Percentiles rank a stretch among this genome's conserved stretches.
Conservation (phyloP, 2,888 invertebrate genomes). For the Acanthococcus lagerstroemiae region DNA sequence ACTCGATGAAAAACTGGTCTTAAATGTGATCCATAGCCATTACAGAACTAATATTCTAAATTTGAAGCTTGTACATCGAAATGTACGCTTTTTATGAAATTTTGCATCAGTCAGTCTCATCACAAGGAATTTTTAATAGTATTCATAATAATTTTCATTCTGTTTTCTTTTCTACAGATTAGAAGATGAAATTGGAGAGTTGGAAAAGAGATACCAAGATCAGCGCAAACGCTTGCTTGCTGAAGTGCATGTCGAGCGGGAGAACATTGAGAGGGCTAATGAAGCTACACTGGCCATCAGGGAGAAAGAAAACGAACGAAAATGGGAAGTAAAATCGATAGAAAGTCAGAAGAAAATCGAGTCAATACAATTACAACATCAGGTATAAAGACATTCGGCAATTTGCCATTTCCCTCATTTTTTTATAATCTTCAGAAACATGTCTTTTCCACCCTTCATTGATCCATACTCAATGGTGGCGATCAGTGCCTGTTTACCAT, state of each 20-base stretch:
- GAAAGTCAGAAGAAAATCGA: conserved; percentile 34
- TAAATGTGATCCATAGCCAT: no score
- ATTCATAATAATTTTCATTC: no score
- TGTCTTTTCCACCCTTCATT: not conserved
- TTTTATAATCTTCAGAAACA: no score
- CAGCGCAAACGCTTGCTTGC: conserved; percentile 46
- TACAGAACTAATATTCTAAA: no score
- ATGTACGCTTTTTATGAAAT: no score
- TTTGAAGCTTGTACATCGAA: no score
- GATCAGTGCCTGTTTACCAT: no score
- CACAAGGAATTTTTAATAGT: no score
- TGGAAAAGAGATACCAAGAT: conserved; percentile 49
- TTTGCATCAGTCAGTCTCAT: no score
- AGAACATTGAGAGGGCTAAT: conserved; percentile 40
- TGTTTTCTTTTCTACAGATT: conserved; percentile 40
- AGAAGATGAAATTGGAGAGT: conserved; percentile 49
- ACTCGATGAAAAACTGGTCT: no score
- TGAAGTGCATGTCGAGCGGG: conserved; percentile 45
- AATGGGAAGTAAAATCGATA: conserved; percentile 35
- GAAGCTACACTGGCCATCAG: conserved; percentile 37
- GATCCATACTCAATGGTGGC: not conserved
- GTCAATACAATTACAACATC: conserved; percentile 32
- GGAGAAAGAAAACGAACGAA: conserved; percentile 36
- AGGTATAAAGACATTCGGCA: conserved; percentile 16
- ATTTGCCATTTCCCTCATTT: not conserved